Evolutionary conservation across 2,888 invertebrate genomes (phyloP), one percentile per base, ranked within the genome.

Genomic region (Cephalotes varians): DNA sequence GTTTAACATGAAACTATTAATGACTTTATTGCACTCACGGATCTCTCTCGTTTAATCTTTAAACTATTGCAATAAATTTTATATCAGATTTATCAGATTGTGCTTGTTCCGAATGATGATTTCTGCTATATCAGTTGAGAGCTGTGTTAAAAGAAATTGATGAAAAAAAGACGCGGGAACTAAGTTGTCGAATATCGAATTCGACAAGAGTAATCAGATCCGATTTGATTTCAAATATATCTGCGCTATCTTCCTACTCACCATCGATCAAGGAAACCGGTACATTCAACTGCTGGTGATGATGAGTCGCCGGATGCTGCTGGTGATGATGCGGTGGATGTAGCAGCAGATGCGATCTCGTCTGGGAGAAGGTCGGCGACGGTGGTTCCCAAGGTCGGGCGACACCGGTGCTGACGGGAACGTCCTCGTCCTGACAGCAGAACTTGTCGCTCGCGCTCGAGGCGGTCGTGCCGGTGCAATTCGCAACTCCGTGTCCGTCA

Each of bases 311-410:
- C 51, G 92, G 92, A 37, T 92, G 93, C 72, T 92, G 93, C 71
- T 88, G 91, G 82, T 91, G 92, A 60, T 90, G 90, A 81, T 93
- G 92, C 21, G 91, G 83, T 81, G 92, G 90, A 85, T 93, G 93
- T 6, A 90, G 93, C 28, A 93, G 88, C 28, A 91, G 85, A 72
- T 93, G 93, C 21, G 93, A 90, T 73, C 93, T 91, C n/a, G 91
- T 87, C 84, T 92, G 92, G 31, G 89, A 91, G 85, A 91, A 91
- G 76, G 93, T 93, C 44, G 93, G 93, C 37, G 94, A 93, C 71
- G 94, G 93, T 77, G 94, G 94, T 85, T 94, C 94, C 94, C 94
- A 94, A 79, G 94, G 94, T 82, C 94, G 89, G 18, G 93, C 87
- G n/a, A 94, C 93, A 1, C 90, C 93, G 21, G 90, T 90, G 64